Evolutionary conservation across 2,797 vertebrate genomes (phyloP), one percentile per base, ranked within the genome.

Genomic region (Anas capensis): DNA sequence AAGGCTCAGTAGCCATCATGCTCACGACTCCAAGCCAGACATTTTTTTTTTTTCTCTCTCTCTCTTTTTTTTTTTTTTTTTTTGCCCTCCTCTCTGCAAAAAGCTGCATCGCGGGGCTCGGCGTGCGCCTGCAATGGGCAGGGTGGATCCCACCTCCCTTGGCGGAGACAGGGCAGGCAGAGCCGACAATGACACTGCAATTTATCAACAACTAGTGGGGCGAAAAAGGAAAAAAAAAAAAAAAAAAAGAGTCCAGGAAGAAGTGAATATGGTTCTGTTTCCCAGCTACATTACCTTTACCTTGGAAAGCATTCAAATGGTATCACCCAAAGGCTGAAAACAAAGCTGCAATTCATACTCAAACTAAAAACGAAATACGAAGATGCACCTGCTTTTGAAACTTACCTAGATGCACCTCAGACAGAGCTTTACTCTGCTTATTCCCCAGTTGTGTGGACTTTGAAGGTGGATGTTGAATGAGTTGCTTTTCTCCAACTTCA

Each of bases 321-420:
- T 6, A 88, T 51, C 24, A 60, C 44, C 15, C 33, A 68, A 61
- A 86, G n/a, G 53, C 14, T 34, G 38, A 62, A 87, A 80, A 79
- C 24, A 91, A 82, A 77, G n/a, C 62, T 91, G 31, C 17, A 34
- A 82, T 34, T 82, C 20, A n/a, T 26, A 57, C 12, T 73, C 19
- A 40, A 62, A 70, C n/a, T 49, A 21, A 75, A 81, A 31, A 62
- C 1, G 64, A 8, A 65, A 34, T n/a, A 64, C 7, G 23, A 90
- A 68, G 33, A 90, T 34, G 34, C 13, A 71, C 10, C 15, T 92
- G 5, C 27, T 79, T 90, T 66, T 72, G 26, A 13, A 92, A 84
- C 33, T 81, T 58, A 46, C 18, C 66, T 49, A 83, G 24, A 68
- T 4, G 53, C 6, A 23, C 0, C 1, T 27, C n/a, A 81, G 53